Base-by-base conservation (phyloP, 2,888 invertebrate species). In the Macrophya annulata region DNA sequence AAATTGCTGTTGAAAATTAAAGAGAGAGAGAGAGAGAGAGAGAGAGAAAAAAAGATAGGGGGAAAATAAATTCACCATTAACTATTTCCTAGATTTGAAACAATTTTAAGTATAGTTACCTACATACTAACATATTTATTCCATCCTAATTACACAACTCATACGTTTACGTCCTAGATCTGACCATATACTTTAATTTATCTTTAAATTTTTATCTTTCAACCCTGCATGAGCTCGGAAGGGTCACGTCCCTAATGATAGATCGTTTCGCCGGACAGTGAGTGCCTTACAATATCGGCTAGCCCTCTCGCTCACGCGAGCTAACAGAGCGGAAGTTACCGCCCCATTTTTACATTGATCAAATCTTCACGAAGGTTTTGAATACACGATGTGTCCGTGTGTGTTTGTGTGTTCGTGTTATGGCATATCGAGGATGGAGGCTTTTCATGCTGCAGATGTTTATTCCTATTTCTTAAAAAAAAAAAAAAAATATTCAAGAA, bases 311-410 rank as follows among this genome's bases (percentile, higher is more conserved):
- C 72, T 45, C 72, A 74, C 72, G 72, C 72, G 72, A 74, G 72
- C 45, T 25, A 45, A n/a, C 43, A n/a, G 40, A 74, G 10, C 72
- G 72, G 45, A 74, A 74, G 43, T 74, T 43, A 21, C 72, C 72
- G 45, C 72, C 72, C 72, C 40, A 15, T 45, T 74, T 74, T 74
- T 74, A 43, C 72, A n/a, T 43, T 45, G 72, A 74, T 74, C 72
- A 74, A 74, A 74, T 74, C 72, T 74, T 74, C 43, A 74, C 72
- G 43, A 74, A 74, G 43, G 72, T 74, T 74, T 74, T 45, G n/a
- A 74, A 74, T 43, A 45, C 72, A 74, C 43, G 72, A n/a, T n/a
- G 5, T 51, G 17, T 17, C 0, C 4, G 4, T 51, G 3, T 17
- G 31, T 31, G 55, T 5, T 15, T 1, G 45, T 51, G 5, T 51